Percentiles rank a stretch among this genome's conserved stretches.
Evolutionary conservation across 2,888 invertebrate species (phyloP).

Genomic region (Dicyrtomina minuta): DNA sequence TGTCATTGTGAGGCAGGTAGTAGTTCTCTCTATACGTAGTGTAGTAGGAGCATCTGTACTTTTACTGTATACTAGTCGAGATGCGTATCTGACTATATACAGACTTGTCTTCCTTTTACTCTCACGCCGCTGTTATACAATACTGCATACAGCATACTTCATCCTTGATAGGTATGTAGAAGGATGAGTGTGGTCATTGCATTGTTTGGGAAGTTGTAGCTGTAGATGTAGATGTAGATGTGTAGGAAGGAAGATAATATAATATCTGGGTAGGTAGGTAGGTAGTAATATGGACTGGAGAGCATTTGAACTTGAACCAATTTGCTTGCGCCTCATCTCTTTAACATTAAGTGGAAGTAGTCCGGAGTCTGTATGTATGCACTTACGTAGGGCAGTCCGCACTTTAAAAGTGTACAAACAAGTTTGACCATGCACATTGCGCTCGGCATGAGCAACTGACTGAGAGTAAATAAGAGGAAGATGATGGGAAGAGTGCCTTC

Average conservation of each 20-base stretch:
- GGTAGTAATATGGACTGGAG: too few relatives aligned
- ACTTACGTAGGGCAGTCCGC: too few relatives aligned
- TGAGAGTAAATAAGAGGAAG: constrained; percentile 10
- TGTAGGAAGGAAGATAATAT: too few relatives aligned
- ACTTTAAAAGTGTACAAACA: constrained; percentile 19
- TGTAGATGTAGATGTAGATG: neutral
- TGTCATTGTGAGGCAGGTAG: constrained; percentile 30
- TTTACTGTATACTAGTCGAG: too few relatives aligned
- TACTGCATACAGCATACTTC: too few relatives aligned
- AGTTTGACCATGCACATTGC: constrained; percentile 30
- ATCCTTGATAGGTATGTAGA: neutral
- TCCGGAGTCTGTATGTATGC: too few relatives aligned
- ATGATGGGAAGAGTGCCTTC: neutral
- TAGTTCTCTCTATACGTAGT: neutral
- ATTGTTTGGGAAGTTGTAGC: neutral
- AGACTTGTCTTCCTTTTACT: too few relatives aligned
- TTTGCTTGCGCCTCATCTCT: constrained; percentile 14
- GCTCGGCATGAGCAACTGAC: constrained; percentile 4
- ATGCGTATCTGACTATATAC: too few relatives aligned
- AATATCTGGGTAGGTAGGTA: neutral
- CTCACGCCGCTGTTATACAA: too few relatives aligned
- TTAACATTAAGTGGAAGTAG: neutral
- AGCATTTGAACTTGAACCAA: constrained; percentile 34
- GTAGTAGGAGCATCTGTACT: neutral
- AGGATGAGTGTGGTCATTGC: neutral